A percentile compares a stretch with the other conserved stretches of the same genome.
These are phyloP conservation scores for Hylaea fasciaria DNA, from an alignment of 2,888 invertebrate genomes.

Conservation along the genomic window DNA sequence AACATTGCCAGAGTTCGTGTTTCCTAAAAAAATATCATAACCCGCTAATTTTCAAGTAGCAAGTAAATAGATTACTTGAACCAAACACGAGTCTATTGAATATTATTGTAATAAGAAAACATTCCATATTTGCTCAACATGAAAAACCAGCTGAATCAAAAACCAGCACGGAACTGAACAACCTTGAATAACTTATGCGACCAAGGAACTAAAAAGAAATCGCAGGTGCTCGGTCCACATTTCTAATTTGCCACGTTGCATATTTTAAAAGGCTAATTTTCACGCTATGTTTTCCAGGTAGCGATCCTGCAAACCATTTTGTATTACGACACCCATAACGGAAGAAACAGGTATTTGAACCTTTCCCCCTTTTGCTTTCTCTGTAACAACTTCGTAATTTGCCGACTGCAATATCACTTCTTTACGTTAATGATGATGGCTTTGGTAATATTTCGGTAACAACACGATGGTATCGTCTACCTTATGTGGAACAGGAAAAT, in stretches of 20 bases:
- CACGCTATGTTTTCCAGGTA: slow-evolving; percentile 34
- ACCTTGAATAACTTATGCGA: slow-evolving; percentile 12
- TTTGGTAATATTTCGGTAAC: slow-evolving; percentile 21
- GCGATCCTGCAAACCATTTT: slow-evolving; percentile 31
- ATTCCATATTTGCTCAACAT: too few species aligned
- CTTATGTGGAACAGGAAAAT: slow-evolving; percentile 4
- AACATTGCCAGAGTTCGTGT: too few species aligned
- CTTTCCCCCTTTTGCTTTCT: slow-evolving; percentile 23
- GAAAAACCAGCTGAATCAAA: background rate
- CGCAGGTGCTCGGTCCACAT: slow-evolving; percentile 34
- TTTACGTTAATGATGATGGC: slow-evolving; percentile 20
- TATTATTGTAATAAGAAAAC: too few species aligned
- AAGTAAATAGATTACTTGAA: too few species aligned
- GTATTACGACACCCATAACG: slow-evolving; percentile 24
- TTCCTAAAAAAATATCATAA: too few species aligned
- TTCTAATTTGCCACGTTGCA: slow-evolving; percentile 46
- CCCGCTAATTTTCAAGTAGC: too few species aligned
- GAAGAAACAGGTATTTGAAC: slow-evolving; percentile 15
- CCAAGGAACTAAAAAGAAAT: slow-evolving; percentile 32
- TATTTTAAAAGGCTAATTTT: slow-evolving; percentile 44
- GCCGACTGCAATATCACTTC: slow-evolving; percentile 20
- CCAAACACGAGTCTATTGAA: too few species aligned
- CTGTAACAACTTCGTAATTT: slow-evolving; percentile 12
- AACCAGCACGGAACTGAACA: background rate
- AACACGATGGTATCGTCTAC: background rate